phyloP scores from a whole-genome alignment of 2,113 vertebrate species.

The Pipa parva region DNA sequence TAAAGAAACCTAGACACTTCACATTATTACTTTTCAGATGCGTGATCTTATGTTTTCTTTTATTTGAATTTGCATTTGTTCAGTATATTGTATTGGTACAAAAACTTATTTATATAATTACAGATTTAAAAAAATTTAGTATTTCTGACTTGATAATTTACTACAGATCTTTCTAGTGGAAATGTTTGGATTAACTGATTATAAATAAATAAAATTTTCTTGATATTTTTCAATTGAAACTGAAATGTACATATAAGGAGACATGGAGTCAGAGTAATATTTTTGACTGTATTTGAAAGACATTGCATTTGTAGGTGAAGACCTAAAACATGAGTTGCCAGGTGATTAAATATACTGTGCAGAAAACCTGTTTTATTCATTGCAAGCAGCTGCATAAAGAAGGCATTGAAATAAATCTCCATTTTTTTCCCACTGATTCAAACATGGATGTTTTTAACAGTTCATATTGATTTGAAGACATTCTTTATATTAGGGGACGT shows the following conservation, averaged over 20 bases:
- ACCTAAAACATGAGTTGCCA: no score
- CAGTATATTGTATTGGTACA: slow-evolving; percentile 26
- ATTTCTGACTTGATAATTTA: slow-evolving; percentile 59
- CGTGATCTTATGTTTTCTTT: background rate
- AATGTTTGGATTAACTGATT: slow-evolving; percentile 51
- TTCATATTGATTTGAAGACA: no score
- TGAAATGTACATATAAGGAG: background rate
- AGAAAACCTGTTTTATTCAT: no score
- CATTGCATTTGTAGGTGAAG: no score
- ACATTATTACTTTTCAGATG: background rate
- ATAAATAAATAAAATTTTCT: slow-evolving; percentile 50
- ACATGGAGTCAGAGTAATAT: background rate
- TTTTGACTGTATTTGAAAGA: background rate
- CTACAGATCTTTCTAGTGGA: slow-evolving; percentile 65
- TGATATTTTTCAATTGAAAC: background rate
- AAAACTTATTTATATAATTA: slow-evolving; percentile 36
- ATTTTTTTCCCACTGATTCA: no score
- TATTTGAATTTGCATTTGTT: slow-evolving; percentile 12
- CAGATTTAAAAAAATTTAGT: slow-evolving; percentile 47
- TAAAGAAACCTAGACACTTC: background rate
- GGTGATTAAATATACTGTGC: no score
- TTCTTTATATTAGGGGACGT: no score
- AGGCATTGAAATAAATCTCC: no score
- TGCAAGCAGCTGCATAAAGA: no score
- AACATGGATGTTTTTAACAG: no score